Conservation (phyloP, 1,140 invertebrate species). For the Orchesella cincta region DNA sequence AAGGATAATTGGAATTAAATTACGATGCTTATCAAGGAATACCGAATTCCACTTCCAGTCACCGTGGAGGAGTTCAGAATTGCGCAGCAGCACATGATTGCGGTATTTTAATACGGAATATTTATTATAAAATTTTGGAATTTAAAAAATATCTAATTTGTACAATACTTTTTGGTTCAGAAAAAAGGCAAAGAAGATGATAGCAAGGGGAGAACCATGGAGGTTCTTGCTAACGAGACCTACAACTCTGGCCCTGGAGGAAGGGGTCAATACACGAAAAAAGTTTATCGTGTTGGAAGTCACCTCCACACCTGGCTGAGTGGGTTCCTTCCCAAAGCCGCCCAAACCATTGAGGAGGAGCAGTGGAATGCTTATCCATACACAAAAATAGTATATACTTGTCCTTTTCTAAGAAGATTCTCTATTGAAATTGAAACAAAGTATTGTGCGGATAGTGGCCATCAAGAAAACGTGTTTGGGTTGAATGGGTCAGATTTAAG, state of each 20-base stretch:
- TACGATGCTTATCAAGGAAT: slow-evolving; percentile 98
- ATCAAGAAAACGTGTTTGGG: slow-evolving; percentile 97
- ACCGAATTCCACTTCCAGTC: slow-evolving; percentile 94
- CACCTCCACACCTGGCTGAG: slow-evolving; percentile 91
- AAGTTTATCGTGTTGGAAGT: slow-evolving; percentile 97
- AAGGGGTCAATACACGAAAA: slow-evolving; percentile 94
- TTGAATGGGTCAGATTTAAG: slow-evolving; percentile 80
- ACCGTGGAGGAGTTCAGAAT: slow-evolving; percentile 98
- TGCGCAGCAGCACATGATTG: slow-evolving; percentile 99
- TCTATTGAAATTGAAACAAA: too few species aligned
- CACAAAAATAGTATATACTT: slow-evolving; percentile 97
- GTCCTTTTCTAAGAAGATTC: too few species aligned
- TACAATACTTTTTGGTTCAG: too few species aligned
- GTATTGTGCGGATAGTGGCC: too few species aligned
- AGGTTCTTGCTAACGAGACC: slow-evolving; percentile 96
- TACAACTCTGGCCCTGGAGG: slow-evolving; percentile 94
- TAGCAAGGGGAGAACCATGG: slow-evolving; percentile 98
- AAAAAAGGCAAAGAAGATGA: slow-evolving; percentile 50
- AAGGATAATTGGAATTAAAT: too few species aligned
- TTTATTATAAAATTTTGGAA: too few species aligned
- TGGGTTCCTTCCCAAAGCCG: slow-evolving; percentile 92
- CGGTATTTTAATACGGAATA: too few species aligned
- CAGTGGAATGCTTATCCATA: slow-evolving; percentile 99
- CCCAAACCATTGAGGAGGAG: slow-evolving; percentile 94
- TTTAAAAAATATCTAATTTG: too few species aligned